Evolutionary conservation across 2,888 invertebrate genomes (phyloP).

Genomic region (Osedax fenrisi): DNA sequence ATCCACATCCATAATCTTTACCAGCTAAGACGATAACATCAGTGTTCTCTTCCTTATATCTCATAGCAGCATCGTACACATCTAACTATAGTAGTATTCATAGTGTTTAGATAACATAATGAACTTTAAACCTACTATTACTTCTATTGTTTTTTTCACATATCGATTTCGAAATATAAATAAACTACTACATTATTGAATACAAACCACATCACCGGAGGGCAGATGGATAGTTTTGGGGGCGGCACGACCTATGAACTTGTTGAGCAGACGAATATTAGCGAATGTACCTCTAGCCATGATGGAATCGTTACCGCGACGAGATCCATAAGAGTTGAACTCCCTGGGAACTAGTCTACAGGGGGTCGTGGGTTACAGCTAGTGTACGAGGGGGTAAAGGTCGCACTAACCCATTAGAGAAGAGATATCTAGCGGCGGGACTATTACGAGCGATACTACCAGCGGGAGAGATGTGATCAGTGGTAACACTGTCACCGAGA

Average conservation of each 20-base stretch:
- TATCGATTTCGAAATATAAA: too few species aligned
- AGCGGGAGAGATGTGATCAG: constrained; percentile 95
- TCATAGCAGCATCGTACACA: constrained; percentile 81
- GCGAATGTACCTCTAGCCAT: constrained; percentile 97
- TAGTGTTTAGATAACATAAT: constrained; percentile 4
- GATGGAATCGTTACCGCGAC: constrained; percentile 89
- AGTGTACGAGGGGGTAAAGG: neutral
- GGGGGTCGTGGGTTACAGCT: neutral
- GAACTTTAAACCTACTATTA: neutral
- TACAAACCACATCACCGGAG: constrained; percentile 63
- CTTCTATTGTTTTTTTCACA: neutral
- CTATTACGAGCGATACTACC: constrained; percentile 90
- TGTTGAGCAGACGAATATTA: constrained; percentile 87
- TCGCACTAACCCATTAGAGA: constrained; percentile 57
- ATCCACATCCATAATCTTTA: constrained; percentile 94
- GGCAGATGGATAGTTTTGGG: constrained; percentile 78
- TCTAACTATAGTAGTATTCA: constrained; percentile 65
- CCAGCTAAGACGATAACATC: constrained; percentile 78
- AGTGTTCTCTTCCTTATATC: constrained; percentile 66
- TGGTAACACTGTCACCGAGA: constrained; percentile 82
- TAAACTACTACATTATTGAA: too few species aligned
- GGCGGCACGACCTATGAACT: constrained; percentile 56
- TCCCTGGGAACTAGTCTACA: constrained; percentile 72
- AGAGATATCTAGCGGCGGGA: constrained; percentile 70
- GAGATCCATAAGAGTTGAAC: constrained; percentile 93